These are phyloP conservation scores for Calidris pugnax DNA, from an alignment of 2,113 vertebrate genomes.

Conservation along the genomic window DNA sequence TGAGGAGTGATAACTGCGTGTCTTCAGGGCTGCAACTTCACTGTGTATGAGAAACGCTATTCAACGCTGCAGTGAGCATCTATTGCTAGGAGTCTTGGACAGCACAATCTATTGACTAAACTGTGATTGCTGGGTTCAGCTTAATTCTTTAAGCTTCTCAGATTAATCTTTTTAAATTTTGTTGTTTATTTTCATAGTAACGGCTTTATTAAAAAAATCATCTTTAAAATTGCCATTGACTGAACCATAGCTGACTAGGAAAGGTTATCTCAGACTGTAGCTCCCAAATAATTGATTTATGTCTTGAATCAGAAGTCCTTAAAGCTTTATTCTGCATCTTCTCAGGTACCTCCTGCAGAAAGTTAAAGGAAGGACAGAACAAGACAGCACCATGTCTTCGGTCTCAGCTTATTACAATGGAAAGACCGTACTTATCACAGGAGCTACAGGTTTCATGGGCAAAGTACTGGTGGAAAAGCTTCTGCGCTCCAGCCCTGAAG, in stretches of 20 bases:
- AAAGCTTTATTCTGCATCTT: constrained; percentile 2
- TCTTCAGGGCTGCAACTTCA: background rate
- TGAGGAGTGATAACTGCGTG: background rate
- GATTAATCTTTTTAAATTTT: background rate
- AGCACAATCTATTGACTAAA: background rate
- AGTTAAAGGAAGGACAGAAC: constrained; percentile 6
- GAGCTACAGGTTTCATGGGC: constrained; percentile 95
- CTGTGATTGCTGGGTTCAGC: background rate
- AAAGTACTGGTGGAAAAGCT: constrained; percentile 96
- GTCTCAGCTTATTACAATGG: constrained; percentile 86
- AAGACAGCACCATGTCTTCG: constrained; percentile 77
- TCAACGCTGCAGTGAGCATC: background rate
- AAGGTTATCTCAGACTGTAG: background rate
- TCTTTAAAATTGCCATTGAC: background rate
- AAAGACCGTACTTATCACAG: constrained; percentile 90
- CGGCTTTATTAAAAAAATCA: background rate
- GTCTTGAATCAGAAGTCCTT: background rate
- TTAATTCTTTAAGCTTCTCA: background rate
- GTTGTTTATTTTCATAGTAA: background rate
- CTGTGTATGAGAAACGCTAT: background rate
- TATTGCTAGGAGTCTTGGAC: background rate
- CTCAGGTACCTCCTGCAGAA: constrained; percentile 67
- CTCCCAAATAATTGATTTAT: background rate
- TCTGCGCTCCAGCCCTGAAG: constrained; percentile 86
- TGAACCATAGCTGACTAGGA: background rate